Evolutionary conservation across 2,888 invertebrate species (phyloP), one percentile per base, ranked within the genome.

Genomic region (Drosophila nigritarsus): DNA sequence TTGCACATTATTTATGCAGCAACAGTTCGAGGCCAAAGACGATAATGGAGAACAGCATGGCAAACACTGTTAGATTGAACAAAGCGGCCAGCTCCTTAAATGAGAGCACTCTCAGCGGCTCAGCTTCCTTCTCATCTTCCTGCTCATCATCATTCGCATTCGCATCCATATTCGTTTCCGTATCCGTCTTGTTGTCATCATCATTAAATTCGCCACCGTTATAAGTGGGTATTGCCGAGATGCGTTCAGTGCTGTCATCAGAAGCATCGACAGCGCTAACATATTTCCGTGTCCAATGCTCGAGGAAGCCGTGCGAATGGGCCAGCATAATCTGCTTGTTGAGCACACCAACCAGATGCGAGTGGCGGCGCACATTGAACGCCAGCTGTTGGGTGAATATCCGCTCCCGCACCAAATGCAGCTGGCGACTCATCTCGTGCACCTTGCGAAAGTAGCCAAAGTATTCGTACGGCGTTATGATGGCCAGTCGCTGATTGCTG

Each of bases 381-480:
- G 89, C 78, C 64, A 91, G 56, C 30, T 86, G 91, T 34, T 91
- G 89, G 0, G 84, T 87, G 24, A 88, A 87, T 38, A 91, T 79
- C 15, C 85, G 85, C 13, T 91, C 86, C 5, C 73, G 66, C 2
- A 91, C 90, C 75, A 91, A 15, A 60, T 91, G 91, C 77, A 91
- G 61, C 1, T 75, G 72, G 0, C 77, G 80, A 48, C 81, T 81
- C 67, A 77, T 77, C 6, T 72, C 56, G 38, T 89, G 74, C 29
- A 73, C 75, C 56, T 85, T 87, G 27, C 81, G 81, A 55, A 87
- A 91, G 65, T 82, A 89, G 0, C 90, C 91, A 61, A 87, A 91
- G 65, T 89, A 91, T 18, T 91, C 92, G 59, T 89, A 89, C 0
- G 90, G 91, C 9, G 88, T 82, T 0, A 91, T 74, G 9, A 91